Base-by-base conservation (phyloP, 2,113 vertebrate genomes). In the Phylloscopus trochiloides region DNA sequence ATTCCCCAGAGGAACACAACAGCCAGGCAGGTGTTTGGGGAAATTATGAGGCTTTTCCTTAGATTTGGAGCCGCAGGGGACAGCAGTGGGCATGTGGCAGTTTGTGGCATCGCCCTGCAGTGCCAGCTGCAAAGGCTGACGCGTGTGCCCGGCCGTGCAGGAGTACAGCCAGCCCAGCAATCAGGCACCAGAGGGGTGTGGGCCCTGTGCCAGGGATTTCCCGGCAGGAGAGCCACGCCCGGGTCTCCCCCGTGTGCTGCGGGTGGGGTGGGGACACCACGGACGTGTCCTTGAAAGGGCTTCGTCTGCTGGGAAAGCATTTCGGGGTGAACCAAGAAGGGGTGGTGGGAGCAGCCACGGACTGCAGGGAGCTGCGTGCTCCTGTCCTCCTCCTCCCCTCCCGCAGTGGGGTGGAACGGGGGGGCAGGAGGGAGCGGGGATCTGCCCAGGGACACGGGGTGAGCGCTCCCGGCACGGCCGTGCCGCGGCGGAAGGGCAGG, bases 401-500 rank as follows among this genome's bases (percentile, higher is more conserved):
- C 34, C 0, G 5, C 42, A 3, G 31, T 0, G 9, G 12, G 65
- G 48, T 34, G 50, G 31, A 31, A 9, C 0, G 0, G 5, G 38
- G 61, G 80, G 80, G 19, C 32, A 63, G 52, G 52, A 59, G 40
- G 48, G 71, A 70, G 19, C 1, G 48, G 25, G 40, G 7, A 2
- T 20, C 24, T 52, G 36, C 62, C 55, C 45, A 2, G 34, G 55
- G 45, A 19, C 28, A 4, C 8, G 1, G 31, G 26, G 14, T 0
- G 4, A 47, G 45, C 21, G 3, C 62, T 17, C 11, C 43, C 17
- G 38, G 22, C 3, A 0, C 3, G 21, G 31, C 43, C 3, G 16
- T 5, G 18, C 6, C 0, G 0, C 2, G 77, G 10, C 1, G 9
- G 31, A 31, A 57, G 8, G 4, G n/a, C 5, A 12, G 10, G 47